Conservation (phyloP, 2,888 invertebrate genomes). For the Drosophila peninsularis region DNA sequence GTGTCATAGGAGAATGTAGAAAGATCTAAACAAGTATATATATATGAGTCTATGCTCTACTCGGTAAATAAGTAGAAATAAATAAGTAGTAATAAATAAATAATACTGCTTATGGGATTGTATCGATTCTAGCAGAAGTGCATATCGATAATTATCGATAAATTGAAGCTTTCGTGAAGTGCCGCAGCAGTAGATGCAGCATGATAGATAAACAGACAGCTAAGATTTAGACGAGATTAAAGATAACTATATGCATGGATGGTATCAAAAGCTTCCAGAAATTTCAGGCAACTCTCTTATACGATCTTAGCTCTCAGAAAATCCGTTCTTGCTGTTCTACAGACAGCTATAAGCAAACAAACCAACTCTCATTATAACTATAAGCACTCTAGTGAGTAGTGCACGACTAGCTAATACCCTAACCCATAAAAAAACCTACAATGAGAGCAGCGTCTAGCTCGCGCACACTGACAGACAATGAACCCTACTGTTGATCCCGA, state of each 20-base stretch:
- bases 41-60: too few species aligned
- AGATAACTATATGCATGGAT: background rate
- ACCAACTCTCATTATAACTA: background rate
- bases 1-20: background rate
- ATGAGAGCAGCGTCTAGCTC: background rate
- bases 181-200: background rate
- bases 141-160: background rate
- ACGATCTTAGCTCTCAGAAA: background rate
- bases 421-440: background rate
- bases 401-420: background rate
- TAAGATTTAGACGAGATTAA: background rate
- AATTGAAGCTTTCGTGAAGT: background rate
- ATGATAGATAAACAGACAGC: background rate
- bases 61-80: too few species aligned
- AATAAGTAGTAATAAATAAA: too few species aligned
- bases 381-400: background rate
- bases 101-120: too few species aligned
- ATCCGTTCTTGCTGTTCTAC: background rate
- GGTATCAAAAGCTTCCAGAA: background rate
- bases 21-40: too few species aligned
- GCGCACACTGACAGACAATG: background rate
- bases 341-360: background rate
- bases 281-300: background rate
- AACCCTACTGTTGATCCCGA: background rate
- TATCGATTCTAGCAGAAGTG: background rate